Evolutionary conservation across 30 jellyfish, hydroid and myxozoan species (phyloP).

Genomic region (Hydra vulgaris): DNA sequence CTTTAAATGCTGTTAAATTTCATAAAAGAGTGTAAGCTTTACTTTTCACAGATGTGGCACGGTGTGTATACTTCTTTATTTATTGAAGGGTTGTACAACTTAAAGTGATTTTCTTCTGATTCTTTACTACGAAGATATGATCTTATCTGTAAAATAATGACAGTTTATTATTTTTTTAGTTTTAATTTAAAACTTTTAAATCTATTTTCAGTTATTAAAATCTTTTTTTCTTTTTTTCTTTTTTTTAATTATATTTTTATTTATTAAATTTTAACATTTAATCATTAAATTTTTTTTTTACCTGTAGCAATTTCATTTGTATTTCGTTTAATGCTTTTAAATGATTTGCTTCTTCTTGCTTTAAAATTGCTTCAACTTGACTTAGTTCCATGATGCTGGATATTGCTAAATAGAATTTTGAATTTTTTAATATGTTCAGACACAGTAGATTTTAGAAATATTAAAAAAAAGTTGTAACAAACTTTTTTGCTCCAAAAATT

Average conservation of each 20-base stretch:
- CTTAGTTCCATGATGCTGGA: background rate
- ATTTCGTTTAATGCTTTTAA: background rate
- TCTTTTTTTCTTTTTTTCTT: too few relatives aligned
- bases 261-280: too few relatives aligned
- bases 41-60: background rate
- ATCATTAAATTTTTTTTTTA: too few relatives aligned
- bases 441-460: background rate
- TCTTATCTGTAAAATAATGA: background rate
- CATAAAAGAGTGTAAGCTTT: background rate
- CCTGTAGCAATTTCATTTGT: background rate
- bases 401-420: too few relatives aligned
- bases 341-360: background rate
- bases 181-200: too few relatives aligned
- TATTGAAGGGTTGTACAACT: background rate
- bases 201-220: too few relatives aligned
- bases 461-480: background rate
- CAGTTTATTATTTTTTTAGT: background rate
- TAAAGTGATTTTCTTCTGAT: background rate
- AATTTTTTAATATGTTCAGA: background rate
- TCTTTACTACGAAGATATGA: background rate
- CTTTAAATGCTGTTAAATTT: background rate
- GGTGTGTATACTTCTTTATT: background rate
- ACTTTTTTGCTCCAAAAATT: background rate
- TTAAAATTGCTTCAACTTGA: background rate
- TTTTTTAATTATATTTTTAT: too few relatives aligned